A percentile compares a stretch with the other conserved stretches of the same genome.
Conservation (phyloP, 2,113 vertebrate species). For the Phasianus colchicus region DNA sequence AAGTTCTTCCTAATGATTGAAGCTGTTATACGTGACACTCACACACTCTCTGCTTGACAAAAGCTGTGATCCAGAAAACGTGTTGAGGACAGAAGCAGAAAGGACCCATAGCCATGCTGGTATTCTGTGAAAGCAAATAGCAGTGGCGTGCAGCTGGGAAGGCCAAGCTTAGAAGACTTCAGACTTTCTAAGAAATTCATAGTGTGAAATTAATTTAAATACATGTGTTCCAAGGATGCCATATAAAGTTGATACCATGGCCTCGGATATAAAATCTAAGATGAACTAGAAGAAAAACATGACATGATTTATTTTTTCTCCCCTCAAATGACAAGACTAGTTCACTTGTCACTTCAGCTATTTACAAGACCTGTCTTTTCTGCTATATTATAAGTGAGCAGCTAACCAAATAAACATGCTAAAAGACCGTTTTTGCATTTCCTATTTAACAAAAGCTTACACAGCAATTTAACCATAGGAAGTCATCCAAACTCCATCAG, state of each 20-base stretch:
- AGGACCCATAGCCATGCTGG: not conserved
- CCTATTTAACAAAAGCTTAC: not conserved
- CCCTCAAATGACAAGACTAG: not conserved
- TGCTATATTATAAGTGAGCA: not conserved
- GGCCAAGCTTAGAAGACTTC: not conserved
- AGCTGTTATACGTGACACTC: not conserved
- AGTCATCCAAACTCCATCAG: not conserved
- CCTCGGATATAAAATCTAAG: constrained; percentile 5
- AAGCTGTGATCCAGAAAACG: constrained; percentile 27
- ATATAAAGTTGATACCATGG: not conserved
- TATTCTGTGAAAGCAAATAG: constrained; percentile 10
- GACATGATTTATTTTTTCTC: not conserved
- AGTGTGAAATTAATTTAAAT: constrained; percentile 30
- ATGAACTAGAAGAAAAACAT: not conserved
- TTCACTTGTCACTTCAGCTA: not conserved
- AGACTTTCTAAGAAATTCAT: constrained; percentile 31
- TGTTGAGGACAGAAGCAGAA: constrained; percentile 5
- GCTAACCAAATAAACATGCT: constrained; percentile 22
- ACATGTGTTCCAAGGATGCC: not conserved
- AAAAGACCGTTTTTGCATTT: not conserved
- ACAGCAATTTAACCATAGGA: constrained; percentile 4
- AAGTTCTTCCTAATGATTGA: not conserved
- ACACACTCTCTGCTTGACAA: constrained; percentile 8
- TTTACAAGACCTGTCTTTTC: not conserved
- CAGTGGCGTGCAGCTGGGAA: constrained; percentile 2